Percentiles rank a stretch among this genome's conserved stretches.
These are phyloP conservation scores for Apoda limacodes DNA, from an alignment of 2,888 invertebrate species.

Conservation along the genomic window DNA sequence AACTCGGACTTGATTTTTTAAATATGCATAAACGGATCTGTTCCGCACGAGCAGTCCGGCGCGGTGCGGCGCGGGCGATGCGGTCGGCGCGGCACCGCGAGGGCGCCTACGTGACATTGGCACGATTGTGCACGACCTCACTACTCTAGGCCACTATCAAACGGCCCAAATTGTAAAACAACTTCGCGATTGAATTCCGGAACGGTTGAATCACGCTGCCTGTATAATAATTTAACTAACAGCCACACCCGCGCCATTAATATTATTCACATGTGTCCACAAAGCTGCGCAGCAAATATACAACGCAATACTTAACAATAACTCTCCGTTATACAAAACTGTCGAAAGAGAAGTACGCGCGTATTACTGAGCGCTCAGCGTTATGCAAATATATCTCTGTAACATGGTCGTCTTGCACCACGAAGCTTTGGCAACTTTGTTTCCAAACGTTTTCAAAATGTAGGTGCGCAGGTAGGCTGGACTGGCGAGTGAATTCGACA, in stretches of 20 bases:
- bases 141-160: constrained; percentile 57
- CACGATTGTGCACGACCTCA: constrained; percentile 64
- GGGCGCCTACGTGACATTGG: constrained; percentile 55
- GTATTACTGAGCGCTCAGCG: constrained; percentile 49
- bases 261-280: constrained; percentile 34
- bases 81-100: constrained; percentile 31
- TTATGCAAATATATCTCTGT: constrained; percentile 63
- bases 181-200: constrained; percentile 52
- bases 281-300: constrained; percentile 32
- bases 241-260: constrained; percentile 39
- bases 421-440: constrained; percentile 56
- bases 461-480: constrained; percentile 38
- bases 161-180: constrained; percentile 57
- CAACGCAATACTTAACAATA: background rate
- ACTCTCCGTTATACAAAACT: constrained; percentile 39
- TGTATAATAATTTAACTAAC: too few relatives aligned
- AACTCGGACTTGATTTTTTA: too few relatives aligned
- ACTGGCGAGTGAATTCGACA: background rate
- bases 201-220: constrained; percentile 53
- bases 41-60: too few relatives aligned
- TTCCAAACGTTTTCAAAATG: constrained; percentile 65
- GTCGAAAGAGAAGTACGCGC: constrained; percentile 39
- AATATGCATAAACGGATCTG: constrained; percentile 1
- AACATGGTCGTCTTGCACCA: constrained; percentile 61
- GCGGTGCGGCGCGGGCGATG: constrained; percentile 55